A percentile compares a stretch with the other conserved stretches of the same genome.
Evolutionary conservation across 2,888 invertebrate genomes (phyloP).

Genomic region (Pammene fasciana): DNA sequence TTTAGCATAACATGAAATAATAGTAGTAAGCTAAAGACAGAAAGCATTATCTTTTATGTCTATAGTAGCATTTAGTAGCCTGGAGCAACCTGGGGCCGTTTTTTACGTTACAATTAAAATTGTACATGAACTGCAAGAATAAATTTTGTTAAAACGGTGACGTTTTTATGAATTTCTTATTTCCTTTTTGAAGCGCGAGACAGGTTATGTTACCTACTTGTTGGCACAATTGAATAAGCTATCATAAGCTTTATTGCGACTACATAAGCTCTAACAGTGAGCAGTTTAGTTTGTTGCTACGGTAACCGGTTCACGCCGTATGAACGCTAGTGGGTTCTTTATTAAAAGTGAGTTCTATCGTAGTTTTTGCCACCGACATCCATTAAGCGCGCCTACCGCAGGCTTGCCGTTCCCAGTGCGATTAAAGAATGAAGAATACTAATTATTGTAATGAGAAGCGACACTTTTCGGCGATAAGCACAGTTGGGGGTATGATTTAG

Average conservation of each 20-base stretch:
- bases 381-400: constrained; percentile 40
- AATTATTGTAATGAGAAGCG: constrained; percentile 13
- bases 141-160: constrained; percentile 64
- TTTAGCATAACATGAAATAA: constrained; percentile 44
- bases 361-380: constrained; percentile 39
- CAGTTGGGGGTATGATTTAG: background rate
- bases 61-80: constrained; percentile 81
- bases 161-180: constrained; percentile 61
- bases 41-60: constrained; percentile 73
- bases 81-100: constrained; percentile 68
- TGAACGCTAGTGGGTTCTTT: constrained; percentile 32
- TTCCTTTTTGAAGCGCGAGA: constrained; percentile 45
- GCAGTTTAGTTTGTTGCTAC: background rate
- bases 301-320: constrained; percentile 32
- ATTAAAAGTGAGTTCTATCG: constrained; percentile 41
- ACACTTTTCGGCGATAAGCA: background rate
- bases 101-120: constrained; percentile 61
- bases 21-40: constrained; percentile 60
- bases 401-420: constrained; percentile 14
- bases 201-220: constrained; percentile 23
- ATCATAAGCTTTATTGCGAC: background rate
- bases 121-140: constrained; percentile 62
- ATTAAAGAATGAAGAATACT: constrained; percentile 20
- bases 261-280: background rate
- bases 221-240: background rate